phyloP scores from a whole-genome alignment of 2,888 invertebrate genomes.

The Geophilus truncorum region DNA sequence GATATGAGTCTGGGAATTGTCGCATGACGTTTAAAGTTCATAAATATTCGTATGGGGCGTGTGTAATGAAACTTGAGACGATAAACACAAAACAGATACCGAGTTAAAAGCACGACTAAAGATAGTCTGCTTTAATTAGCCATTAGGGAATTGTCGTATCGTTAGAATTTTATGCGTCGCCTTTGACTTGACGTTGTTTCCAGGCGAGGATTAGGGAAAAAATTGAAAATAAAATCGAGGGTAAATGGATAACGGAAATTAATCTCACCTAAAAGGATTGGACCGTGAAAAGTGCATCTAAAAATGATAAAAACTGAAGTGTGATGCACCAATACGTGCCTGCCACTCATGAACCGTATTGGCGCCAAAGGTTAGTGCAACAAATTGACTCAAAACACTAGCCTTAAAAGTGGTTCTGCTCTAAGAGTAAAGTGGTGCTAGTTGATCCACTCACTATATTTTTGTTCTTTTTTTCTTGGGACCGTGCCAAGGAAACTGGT shows the following conservation, averaged over 20 bases:
- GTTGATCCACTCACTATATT: conserved; percentile 27
- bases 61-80: neutral
- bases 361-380: conserved; percentile 17
- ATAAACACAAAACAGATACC: conserved; percentile 22
- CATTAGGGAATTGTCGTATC: neutral
- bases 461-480: conserved; percentile 2
- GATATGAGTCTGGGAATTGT: neutral
- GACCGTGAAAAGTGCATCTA: neutral
- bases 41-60: neutral
- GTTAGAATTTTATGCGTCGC: neutral
- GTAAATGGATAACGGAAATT: neutral
- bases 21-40: neutral
- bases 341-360: neutral
- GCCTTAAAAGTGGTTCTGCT: conserved; percentile 18
- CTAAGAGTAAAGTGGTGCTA: conserved; percentile 22
- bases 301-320: neutral
- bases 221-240: neutral
- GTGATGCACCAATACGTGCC: conserved; percentile 2
- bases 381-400: conserved; percentile 23
- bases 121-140: neutral
- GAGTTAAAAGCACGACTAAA: neutral
- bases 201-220: neutral
- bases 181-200: neutral
- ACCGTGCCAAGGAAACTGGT: neutral
- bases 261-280: neutral